Evolutionary conservation across 2,888 invertebrate species (phyloP).

Genomic region (Calameuta filiformis): DNA sequence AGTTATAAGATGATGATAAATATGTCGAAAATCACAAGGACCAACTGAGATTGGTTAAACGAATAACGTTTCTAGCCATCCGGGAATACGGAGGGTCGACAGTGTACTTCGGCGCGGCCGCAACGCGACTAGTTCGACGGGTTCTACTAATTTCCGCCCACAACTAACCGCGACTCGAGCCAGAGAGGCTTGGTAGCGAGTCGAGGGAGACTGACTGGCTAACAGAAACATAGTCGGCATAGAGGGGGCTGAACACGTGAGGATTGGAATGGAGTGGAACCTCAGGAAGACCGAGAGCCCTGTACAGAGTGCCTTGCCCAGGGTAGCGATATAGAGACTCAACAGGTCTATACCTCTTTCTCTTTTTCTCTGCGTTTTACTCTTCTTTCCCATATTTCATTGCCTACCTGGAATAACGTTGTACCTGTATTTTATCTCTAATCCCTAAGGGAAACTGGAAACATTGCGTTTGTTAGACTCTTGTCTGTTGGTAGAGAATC

Average conservation of each 20-base stretch:
- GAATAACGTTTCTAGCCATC: background rate
- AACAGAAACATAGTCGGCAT: slow-evolving; percentile 7
- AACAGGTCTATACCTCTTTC: slow-evolving; percentile 1
- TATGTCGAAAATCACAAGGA: background rate
- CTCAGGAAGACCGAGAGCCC: background rate
- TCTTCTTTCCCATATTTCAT: background rate
- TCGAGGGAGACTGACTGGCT: slow-evolving; percentile 8
- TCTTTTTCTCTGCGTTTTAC: background rate
- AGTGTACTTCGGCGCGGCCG: slow-evolving; percentile 35
- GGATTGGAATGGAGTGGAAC: slow-evolving; percentile 1
- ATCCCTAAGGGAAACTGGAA: background rate
- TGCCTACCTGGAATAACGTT: background rate
- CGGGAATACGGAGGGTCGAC: slow-evolving; percentile 10
- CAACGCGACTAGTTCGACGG: slow-evolving; percentile 53
- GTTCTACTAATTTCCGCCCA: slow-evolving; percentile 60
- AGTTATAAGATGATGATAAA: background rate
- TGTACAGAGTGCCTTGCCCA: background rate
- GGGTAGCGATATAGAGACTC: background rate
- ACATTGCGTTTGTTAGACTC: background rate
- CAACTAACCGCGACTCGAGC: slow-evolving; percentile 35
- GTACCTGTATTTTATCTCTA: background rate
- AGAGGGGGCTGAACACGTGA: slow-evolving; percentile 11
- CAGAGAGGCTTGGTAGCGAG: slow-evolving; percentile 18
- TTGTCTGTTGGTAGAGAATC: background rate
- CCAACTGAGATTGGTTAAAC: background rate